Evolutionary conservation across 1,140 invertebrate species (phyloP), one percentile per base, ranked within the genome.

Genomic region (Anoplophora glabripennis): DNA sequence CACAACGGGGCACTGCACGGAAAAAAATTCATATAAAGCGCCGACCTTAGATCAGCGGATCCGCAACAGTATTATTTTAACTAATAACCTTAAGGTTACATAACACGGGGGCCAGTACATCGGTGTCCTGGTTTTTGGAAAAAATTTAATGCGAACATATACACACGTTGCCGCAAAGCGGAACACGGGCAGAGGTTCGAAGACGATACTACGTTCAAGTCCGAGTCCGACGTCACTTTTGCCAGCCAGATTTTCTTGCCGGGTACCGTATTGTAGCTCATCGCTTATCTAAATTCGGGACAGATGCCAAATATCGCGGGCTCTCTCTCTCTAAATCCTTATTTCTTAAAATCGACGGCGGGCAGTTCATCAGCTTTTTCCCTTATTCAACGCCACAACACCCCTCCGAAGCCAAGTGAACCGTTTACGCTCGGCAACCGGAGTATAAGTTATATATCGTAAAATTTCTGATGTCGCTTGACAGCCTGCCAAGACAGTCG

Each of bases 241-340:
- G 11, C 46, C 46, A 17, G 34, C 46, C 46, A 33, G 46, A 48
- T 48, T 48, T 48, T 33, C 21, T 48, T 18, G 18, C 34, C 11
- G 46, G 46, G 12, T 33, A 48, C 46, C 8, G 34, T 33, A n/a
- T 48, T 48, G 46, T 48, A 48, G 46, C 46, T 48, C 18, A 36
- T 14, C 21, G 46, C 46, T 48, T 48, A 48, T 48, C 46, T 48
- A 48, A 48, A 48, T 48, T 48, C 28, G 10, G 46, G 46, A 11
- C 11, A 48, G 17, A 12, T n/a, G 18, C 46, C 46, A 48, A 48
- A 28, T 28, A 28, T 28, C 21, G 21, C 21, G 3, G 5, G 21
- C 21, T 48, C 46, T 48, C 21, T 48, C 46, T 48, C 34, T 48
- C 46, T 48, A 48, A 48, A 48, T 48, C 46, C 46, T 48, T 34